Conservation (phyloP, 53 echinoderm and acorn worm species). For the Patiria pectinifera region DNA sequence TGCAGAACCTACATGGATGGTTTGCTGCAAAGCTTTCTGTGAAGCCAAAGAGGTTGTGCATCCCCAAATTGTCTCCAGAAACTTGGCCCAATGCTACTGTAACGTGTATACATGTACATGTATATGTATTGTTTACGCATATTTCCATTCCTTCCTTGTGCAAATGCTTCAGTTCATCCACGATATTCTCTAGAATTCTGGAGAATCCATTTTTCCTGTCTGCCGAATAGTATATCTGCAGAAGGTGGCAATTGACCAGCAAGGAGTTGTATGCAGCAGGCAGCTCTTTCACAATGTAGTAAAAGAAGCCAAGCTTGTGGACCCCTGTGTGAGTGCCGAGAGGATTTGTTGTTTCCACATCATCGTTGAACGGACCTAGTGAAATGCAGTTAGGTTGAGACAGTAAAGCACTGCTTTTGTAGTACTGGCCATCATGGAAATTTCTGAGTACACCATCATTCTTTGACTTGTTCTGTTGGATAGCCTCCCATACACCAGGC, state of each 20-base stretch:
- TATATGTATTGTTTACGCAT: too few relatives aligned
- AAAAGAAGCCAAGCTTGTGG: conserved; percentile 22
- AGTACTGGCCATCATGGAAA: conserved; percentile 42
- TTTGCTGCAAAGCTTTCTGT: too few relatives aligned
- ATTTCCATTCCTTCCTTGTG: too few relatives aligned
- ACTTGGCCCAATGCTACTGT: too few relatives aligned
- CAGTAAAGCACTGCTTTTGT: conserved; percentile 20
- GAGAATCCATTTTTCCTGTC: too few relatives aligned
- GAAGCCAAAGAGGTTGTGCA: too few relatives aligned
- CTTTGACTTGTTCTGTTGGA: conserved; percentile 34
- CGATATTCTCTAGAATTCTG: too few relatives aligned
- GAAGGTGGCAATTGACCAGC: conserved; percentile 27
- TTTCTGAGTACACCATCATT: conserved; percentile 37
- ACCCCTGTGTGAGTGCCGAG: conserved; percentile 15
- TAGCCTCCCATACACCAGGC: conserved; percentile 52
- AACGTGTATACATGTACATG: too few relatives aligned
- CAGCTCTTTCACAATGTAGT: conserved; percentile 21
- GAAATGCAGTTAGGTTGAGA: conserved; percentile 30
- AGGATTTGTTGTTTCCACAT: conserved; percentile 14
- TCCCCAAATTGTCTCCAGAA: too few relatives aligned
- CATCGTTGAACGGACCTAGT: conserved; percentile 6
- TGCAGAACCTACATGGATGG: too few relatives aligned
- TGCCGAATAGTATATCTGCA: neutral
- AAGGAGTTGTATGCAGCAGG: conserved; percentile 23
- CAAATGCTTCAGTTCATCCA: too few relatives aligned